Conservation (phyloP, 2,888 invertebrate species). For the Tinea semifulvella region DNA sequence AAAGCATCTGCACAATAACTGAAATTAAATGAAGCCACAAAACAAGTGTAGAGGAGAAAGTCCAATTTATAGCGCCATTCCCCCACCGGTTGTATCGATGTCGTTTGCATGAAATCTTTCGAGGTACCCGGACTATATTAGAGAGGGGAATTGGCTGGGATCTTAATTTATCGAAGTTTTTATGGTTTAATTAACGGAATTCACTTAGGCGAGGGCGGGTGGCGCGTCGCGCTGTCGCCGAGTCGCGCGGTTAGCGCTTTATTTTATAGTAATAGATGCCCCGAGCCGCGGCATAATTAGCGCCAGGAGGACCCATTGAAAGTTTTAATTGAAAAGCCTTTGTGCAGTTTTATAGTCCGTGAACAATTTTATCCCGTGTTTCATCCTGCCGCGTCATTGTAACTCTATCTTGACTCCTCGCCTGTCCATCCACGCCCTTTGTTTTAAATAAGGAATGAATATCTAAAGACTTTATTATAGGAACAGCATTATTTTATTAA, state of each 20-base stretch:
- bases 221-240: constrained; percentile 26
- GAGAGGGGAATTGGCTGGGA: constrained; percentile 63
- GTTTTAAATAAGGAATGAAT: no score
- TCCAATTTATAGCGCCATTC: constrained; percentile 42
- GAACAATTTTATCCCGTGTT: constrained; percentile 50
- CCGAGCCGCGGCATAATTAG: constrained; percentile 50
- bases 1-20: constrained; percentile 18
- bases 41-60: constrained; percentile 38
- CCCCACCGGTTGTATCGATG: constrained; percentile 46
- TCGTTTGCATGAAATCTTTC: constrained; percentile 64
- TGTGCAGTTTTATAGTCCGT: constrained; percentile 57
- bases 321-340: constrained; percentile 65
- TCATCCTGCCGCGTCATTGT: constrained; percentile 17
- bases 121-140: constrained; percentile 49
- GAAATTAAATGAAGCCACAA: constrained; percentile 46
- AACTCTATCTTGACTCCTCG: not conserved
- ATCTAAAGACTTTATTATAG: no score
- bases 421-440: no score
- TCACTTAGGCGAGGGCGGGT: constrained; percentile 55
- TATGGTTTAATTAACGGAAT: constrained; percentile 70
- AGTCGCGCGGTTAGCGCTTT: constrained; percentile 41
- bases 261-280: constrained; percentile 59
- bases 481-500: no score
- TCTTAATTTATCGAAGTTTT: constrained; percentile 69
- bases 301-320: constrained; percentile 47